Evolutionary conservation across 2,113 vertebrate genomes (phyloP), one percentile per base, ranked within the genome.

Genomic region (Melospiza melodia): DNA sequence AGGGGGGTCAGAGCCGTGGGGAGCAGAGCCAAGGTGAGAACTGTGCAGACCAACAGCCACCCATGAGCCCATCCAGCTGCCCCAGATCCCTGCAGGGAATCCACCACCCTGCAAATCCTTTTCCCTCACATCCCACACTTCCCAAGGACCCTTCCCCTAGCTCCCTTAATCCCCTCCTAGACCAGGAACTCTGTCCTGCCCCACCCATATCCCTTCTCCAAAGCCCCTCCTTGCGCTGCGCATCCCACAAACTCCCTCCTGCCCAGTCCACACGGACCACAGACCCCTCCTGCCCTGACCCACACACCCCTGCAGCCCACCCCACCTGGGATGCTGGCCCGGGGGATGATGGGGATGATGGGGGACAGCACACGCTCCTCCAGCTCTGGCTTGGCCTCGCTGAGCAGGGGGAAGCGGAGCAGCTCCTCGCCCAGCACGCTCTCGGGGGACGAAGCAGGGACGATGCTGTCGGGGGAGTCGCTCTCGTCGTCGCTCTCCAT

Each of bases 401-500:
- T 97, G 77, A 99, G 98, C 51, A 98, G 98, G 21, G 99, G 99
- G 88, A 99, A 99, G 66, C 99, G 99, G 28, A 98, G 98, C 3
- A 98, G 97, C 90, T 99, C 99, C 88, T 99, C 99, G 28, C 99
- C 99, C 33, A 99, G 94, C 52, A 99, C 98, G 5, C 99, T 99
- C 97, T 99, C 99, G 0, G 99, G 99, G 43, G 99, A 99, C 0
- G 99, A 99, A 25, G 99, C 99, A 0, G 99, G 99, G 62, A 99
- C 99, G 27, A 99, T 99, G 97, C 98, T 99, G 93, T 99, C 99
- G 2, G 99, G 98, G 82, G 99, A 98, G 62, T 99, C 99, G 4
- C 98, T 98, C 81, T 99, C 99, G 0, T 99, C 99, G 4, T 99
- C 99, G 7, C 99, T 99, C 96, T 99, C 99, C 99, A 99, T 99